Base-by-base conservation (phyloP, 2,113 vertebrate genomes). In the Clarias magur region DNA sequence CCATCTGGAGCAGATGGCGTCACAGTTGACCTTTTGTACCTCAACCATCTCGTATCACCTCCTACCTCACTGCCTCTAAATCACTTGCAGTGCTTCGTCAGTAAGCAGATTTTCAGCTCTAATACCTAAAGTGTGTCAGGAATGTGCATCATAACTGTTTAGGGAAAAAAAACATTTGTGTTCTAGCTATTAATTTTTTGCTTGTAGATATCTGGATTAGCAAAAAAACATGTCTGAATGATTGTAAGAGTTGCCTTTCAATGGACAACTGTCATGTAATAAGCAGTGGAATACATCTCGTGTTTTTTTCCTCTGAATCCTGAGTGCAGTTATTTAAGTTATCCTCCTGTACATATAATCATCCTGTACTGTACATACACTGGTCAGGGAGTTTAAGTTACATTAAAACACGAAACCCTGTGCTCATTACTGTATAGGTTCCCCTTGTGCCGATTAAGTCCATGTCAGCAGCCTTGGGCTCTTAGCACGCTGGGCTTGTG, bases 71-170 rank as follows among this genome's bases (percentile, higher is more conserved):
- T 48, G 38, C 80, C 60, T 25, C 57, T 53, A 23, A 65, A n/a
- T 27, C 38, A 67, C 42, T 53, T 42, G 42, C 25, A 25, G 21
- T 59, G 88, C 38, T 78, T 86, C 56, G 76, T 86, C 80, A 53
- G 16, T 11, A 60, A 54, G 80, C 70, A 85, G 83, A 87, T 85
- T 75, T 81, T 30, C 67, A 42, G 48, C 53, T 86, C 70, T 76
- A 42, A 53, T 76, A 53, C 53, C n/a, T 25, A 76, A n/a, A 76
- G 48, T 76, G 48, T 12, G 23, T 53, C 42, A 76, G 73, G n/a
- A n/a, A n/a, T 53, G 3, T 53, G 38, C 72, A 42, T 38, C 9
- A 11, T 42, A 12, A 25, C 9, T 3, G 4, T 76, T 2, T 16
- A 54, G 12, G n/a, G 48, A 23, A 54, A n/a, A n/a, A 0, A 2